Evolutionary conservation across 2,113 vertebrate genomes (phyloP).

Genomic region (Serinus canaria): DNA sequence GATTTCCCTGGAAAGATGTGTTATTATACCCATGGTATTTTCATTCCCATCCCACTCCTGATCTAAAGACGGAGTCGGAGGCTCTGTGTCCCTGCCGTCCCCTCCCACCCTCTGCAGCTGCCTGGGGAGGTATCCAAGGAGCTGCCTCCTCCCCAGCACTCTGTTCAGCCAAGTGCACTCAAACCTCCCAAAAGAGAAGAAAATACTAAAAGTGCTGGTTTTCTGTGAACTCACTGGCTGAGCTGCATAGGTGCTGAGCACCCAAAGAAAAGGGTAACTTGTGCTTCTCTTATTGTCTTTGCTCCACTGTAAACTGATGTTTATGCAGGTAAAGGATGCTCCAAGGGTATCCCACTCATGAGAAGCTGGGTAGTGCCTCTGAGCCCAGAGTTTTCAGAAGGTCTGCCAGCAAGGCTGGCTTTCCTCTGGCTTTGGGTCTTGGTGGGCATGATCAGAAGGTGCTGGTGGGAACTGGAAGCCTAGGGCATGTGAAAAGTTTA

Average conservation of each 20-base stretch:
- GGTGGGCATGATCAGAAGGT: not conserved
- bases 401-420: not conserved
- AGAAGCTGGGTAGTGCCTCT: not conserved
- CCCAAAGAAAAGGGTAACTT: not conserved
- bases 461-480: not conserved
- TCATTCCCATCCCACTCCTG: constrained; percentile 37
- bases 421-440: not conserved
- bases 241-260: not conserved
- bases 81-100: not conserved
- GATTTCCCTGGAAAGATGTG: not conserved
- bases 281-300: not conserved
- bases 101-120: constrained; percentile 17
- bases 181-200: not conserved
- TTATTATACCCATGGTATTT: not conserved
- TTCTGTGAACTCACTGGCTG: not conserved
- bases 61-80: constrained; percentile 37
- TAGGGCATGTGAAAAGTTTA: not conserved
- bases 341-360: not conserved
- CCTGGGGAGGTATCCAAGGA: constrained; percentile 7
- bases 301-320: not conserved
- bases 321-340: not conserved
- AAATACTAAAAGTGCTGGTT: not conserved
- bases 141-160: not conserved
- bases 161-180: not conserved
- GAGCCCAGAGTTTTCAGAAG: not conserved